Evolutionary conservation across 30 jellyfish, hydroid and myxozoan species (phyloP), one percentile per base, ranked within the genome.

Genomic region (Catostylus mosaicus): DNA sequence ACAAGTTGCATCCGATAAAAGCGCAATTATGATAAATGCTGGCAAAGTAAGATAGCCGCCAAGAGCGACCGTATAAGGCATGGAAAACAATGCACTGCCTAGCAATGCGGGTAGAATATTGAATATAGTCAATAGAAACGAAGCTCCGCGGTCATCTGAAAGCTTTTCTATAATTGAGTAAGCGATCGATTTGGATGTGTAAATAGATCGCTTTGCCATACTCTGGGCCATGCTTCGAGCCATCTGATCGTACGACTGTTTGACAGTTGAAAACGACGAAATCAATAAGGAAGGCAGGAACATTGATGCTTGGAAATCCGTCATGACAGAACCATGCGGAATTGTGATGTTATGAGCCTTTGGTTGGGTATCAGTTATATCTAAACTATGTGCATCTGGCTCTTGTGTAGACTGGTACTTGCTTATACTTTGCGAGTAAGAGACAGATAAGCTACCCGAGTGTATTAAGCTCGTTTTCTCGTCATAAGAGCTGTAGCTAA

Each of bases 121-220:
- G 73, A 70, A 72, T 66, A 78, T 57, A 4, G 97, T 84, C 31
- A 91, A 36, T 12, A 77, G 67, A 37, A 84, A 67, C 1, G 97
- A 64, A 18, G 96, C 84, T 7, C 96, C 97, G 0, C 96, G 90
- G 73, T 87, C 96, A 78, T 77, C 90, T 30, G 96, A 87, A n/a
- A 87, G 51, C 54, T 87, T 87, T 54, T 87, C 96, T 6, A 87
- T 46, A 26, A 87, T 24, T 0, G 91, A 77, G 8, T 40, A 37
- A 0, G 82, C 78, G 32, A 85, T 12, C 1, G 95, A 85, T 31
- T 74, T 60, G 18, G 90, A 79, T 14, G 72, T 56, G 30, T 43
- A 79, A 26, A 46, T 26, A 19, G 90, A 79, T 5, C 74, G 72
- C 47, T 79, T 64, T 37, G 70, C 54, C 82, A 30, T 40, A 35